Percentiles rank a stretch among this genome's conserved stretches.
Evolutionary conservation across 2,888 invertebrate genomes (phyloP).

Genomic region (Dasysyrphus tricinctus): DNA sequence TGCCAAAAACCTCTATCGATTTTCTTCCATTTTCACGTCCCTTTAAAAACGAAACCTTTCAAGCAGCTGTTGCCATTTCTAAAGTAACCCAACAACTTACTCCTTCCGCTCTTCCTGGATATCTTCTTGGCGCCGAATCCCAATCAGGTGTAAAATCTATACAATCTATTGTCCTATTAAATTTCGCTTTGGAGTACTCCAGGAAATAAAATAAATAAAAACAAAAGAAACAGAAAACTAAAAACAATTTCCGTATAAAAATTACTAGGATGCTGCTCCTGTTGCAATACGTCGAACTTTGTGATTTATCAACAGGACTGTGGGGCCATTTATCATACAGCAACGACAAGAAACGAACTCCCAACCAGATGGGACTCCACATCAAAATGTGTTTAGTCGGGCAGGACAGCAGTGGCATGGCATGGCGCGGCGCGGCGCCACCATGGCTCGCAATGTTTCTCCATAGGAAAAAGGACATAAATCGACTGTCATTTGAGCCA

Average conservation of each 20-base stretch:
- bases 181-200: slow-evolving; percentile 24
- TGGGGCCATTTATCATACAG: slow-evolving; percentile 65
- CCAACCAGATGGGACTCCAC: slow-evolving; percentile 70
- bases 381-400: slow-evolving; percentile 61
- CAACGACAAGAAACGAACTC: slow-evolving; percentile 69
- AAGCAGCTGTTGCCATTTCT: slow-evolving; percentile 18
- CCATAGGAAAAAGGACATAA: slow-evolving; percentile 70
- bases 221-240: slow-evolving; percentile 7
- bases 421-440: not conserved
- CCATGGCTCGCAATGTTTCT: slow-evolving; percentile 44
- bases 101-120: not conserved
- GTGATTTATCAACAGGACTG: slow-evolving; percentile 68
- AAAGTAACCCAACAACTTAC: not conserved
- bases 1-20: slow-evolving; percentile 9
- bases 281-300: slow-evolving; percentile 68
- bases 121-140: slow-evolving; percentile 19
- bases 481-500: slow-evolving; percentile 68
- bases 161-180: slow-evolving; percentile 39
- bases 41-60: not conserved
- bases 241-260: slow-evolving; percentile 61
- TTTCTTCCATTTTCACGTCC: slow-evolving; percentile 13
- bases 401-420: not conserved
- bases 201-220: not conserved
- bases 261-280: slow-evolving; percentile 53
- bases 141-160: slow-evolving; percentile 46